Percentiles rank a stretch among this genome's conserved stretches.
Evolutionary conservation across 2,113 vertebrate species (phyloP).

Genomic region (Gobio gobio): DNA sequence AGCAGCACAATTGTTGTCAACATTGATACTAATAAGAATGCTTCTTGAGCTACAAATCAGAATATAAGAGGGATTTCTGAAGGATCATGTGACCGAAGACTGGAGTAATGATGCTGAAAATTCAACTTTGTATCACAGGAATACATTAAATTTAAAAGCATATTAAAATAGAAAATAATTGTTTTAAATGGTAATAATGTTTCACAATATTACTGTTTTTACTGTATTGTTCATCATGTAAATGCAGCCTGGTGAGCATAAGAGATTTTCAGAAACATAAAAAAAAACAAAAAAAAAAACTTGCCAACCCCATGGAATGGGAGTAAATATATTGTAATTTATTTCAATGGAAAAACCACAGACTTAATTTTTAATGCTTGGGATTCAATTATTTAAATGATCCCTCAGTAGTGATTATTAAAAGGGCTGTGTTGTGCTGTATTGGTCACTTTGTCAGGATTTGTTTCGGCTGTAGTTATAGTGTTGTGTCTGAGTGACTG

Average conservation of each 20-base stretch:
- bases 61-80: too few relatives aligned
- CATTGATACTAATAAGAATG: too few relatives aligned
- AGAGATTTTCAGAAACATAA: neutral
- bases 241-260: neutral
- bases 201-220: too few relatives aligned
- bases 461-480: slow-evolving; percentile 21
- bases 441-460: neutral
- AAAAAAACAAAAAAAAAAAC: neutral
- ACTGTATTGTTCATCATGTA: neutral
- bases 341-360: neutral
- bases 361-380: neutral
- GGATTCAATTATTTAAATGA: slow-evolving; percentile 18
- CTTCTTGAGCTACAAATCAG: too few relatives aligned
- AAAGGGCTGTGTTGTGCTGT: neutral
- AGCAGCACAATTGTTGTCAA: too few relatives aligned
- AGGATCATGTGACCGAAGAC: too few relatives aligned
- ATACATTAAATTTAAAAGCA: too few relatives aligned
- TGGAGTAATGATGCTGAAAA: too few relatives aligned
- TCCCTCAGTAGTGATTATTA: neutral
- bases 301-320: neutral
- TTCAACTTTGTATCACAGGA: too few relatives aligned
- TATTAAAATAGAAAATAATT: too few relatives aligned
- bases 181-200: too few relatives aligned
- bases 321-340: neutral
- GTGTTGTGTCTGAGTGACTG: neutral